phyloP scores from a whole-genome alignment of 2,888 invertebrate species.

The Nymphalis c-album region DNA sequence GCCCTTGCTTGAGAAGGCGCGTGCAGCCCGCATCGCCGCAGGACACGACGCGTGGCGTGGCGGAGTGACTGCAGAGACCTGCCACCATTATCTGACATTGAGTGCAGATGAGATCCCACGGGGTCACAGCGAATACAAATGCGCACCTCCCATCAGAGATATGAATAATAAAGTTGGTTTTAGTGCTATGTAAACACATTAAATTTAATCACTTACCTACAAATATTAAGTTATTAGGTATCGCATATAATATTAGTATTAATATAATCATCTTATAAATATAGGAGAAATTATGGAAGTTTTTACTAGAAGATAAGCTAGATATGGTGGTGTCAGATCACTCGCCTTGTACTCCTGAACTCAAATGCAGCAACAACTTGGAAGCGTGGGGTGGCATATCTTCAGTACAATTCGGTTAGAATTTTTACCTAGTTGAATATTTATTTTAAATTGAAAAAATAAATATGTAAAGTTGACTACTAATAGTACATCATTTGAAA shows the following conservation, averaged over 20 bases:
- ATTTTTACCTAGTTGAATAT: neutral
- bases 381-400: constrained; percentile 89
- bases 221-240: too few relatives aligned
- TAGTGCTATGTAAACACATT: neutral
- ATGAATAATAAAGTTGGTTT: constrained; percentile 79
- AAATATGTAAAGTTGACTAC: neutral
- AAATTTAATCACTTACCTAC: too few relatives aligned
- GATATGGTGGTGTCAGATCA: constrained; percentile 86
- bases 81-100: constrained; percentile 86
- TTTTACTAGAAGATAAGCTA: constrained; percentile 78
- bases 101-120: constrained; percentile 83
- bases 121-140: constrained; percentile 85
- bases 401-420: constrained; percentile 85
- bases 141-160: constrained; percentile 86
- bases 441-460: neutral
- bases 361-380: constrained; percentile 84
- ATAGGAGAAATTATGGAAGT: constrained; percentile 84
- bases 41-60: constrained; percentile 80
- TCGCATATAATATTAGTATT: neutral
- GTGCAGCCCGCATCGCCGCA: constrained; percentile 58
- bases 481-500: neutral
- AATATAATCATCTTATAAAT: constrained; percentile 17
- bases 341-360: constrained; percentile 85
- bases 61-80: constrained; percentile 86
- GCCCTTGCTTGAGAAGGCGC: constrained; percentile 79